These are phyloP conservation scores for Pseudorhombus dupliciocellatus DNA, from an alignment of 2,113 vertebrate species.

Conservation along the genomic window DNA sequence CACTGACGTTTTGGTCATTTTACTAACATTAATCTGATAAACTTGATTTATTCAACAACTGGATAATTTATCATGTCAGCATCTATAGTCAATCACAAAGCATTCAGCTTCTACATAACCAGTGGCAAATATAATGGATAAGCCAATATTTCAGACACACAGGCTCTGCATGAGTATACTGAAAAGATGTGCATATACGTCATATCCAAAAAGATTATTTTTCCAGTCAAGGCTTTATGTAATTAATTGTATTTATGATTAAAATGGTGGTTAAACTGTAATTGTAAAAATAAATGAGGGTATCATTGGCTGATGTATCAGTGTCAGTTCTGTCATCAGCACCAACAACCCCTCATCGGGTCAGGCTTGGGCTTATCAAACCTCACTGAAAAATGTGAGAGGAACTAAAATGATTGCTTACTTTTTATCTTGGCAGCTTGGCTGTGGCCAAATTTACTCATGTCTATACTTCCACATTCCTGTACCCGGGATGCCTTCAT, in stretches of 20 bases:
- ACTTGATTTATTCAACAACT: neutral
- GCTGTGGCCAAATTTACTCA: slow-evolving; percentile 73
- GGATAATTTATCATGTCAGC: slow-evolving; percentile 1
- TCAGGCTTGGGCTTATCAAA: neutral
- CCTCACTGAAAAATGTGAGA: neutral
- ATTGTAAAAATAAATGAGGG: no score
- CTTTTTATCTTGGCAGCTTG: slow-evolving; percentile 75
- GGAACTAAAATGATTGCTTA: slow-evolving; percentile 44
- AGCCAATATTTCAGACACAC: no score
- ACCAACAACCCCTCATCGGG: no score
- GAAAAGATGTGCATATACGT: no score
- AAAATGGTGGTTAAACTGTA: no score
- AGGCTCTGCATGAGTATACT: no score
- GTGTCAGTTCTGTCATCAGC: no score
- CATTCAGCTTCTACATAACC: slow-evolving; percentile 1
- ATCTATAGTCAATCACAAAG: neutral
- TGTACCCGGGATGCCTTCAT: slow-evolving; percentile 70
- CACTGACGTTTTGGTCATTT: neutral
- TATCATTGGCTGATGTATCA: no score
- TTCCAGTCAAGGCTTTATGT: no score
- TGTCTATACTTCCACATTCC: slow-evolving; percentile 70
- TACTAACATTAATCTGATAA: neutral
- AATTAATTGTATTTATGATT: no score
- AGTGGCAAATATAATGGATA: neutral
- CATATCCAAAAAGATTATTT: no score